Evolutionary conservation across 2,888 invertebrate species (phyloP).

Genomic region (Biston stratarius): DNA sequence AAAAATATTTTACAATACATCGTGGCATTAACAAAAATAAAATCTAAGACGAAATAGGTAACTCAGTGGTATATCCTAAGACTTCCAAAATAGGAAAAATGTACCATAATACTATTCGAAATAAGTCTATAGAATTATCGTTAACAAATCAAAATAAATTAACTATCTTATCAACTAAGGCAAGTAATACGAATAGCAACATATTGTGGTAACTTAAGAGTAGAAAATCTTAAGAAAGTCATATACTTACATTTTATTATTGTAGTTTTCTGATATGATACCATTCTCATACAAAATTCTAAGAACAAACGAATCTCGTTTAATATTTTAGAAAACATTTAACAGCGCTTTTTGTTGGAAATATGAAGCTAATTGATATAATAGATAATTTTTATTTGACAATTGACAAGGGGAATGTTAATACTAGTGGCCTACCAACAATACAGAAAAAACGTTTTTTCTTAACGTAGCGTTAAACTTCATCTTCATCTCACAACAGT

Average conservation of each 20-base stretch:
- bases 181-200: slow-evolving; percentile 37
- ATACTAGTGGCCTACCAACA: no score
- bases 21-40: slow-evolving; percentile 60
- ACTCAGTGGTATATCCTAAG: slow-evolving; percentile 55
- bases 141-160: slow-evolving; percentile 59
- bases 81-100: slow-evolving; percentile 51
- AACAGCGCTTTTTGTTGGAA: not conserved
- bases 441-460: not conserved
- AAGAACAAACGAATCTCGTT: not conserved
- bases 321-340: not conserved
- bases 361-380: not conserved
- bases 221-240: slow-evolving; percentile 1
- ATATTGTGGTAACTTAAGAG: slow-evolving; percentile 26
- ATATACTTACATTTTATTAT: not conserved
- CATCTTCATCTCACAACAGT: no score
- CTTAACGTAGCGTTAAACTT: not conserved
- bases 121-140: slow-evolving; percentile 43
- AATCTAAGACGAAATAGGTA: slow-evolving; percentile 62
- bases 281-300: no score
- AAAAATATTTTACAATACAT: slow-evolving; percentile 68
- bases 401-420: not conserved
- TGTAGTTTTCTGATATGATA: no score
- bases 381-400: not conserved
- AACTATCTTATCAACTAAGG: slow-evolving; percentile 42
- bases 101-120: slow-evolving; percentile 42